A percentile compares a stretch with the other conserved stretches of the same genome.
Evolutionary conservation across 2,113 vertebrate genomes (phyloP).

Genomic region (Nothobranchius kuhntae): DNA sequence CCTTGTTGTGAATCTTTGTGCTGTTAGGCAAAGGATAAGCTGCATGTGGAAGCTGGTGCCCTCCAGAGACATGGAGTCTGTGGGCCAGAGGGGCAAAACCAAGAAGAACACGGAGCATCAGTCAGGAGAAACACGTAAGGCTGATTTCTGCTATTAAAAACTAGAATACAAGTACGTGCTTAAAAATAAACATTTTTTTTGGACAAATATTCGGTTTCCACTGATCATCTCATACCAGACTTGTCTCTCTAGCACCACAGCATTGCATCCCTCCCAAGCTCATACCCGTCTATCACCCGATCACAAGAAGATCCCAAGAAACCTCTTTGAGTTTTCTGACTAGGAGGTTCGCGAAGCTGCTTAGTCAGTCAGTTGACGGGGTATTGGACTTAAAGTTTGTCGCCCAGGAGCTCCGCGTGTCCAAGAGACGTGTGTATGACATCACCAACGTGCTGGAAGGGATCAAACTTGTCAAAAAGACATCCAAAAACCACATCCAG

Average conservation of each 20-base stretch:
- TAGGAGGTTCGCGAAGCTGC: constrained; percentile 87
- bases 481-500: constrained; percentile 92
- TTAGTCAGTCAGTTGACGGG: constrained; percentile 85
- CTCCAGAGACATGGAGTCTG: constrained; percentile 73
- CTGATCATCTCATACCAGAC: background rate
- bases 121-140: background rate
- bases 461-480: constrained; percentile 92
- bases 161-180: no score
- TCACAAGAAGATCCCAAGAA: constrained; percentile 68
- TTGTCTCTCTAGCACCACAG: no score
- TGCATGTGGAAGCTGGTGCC: constrained; percentile 86
- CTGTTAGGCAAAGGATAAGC: constrained; percentile 84
- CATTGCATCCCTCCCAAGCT: no score
- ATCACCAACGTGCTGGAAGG: constrained; percentile 97
- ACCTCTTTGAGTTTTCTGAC: constrained; percentile 90
- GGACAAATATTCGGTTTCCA: no score
- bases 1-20: background rate
- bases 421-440: constrained; percentile 94
- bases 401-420: constrained; percentile 83
- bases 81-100: constrained; percentile 65
- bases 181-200: no score
- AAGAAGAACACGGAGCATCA: background rate
- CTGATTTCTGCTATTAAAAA: background rate
- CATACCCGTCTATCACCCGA: no score
- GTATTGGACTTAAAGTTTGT: constrained; percentile 90